phyloP scores from a whole-genome alignment of 1,140 invertebrate species.

The Popillia japonica region DNA sequence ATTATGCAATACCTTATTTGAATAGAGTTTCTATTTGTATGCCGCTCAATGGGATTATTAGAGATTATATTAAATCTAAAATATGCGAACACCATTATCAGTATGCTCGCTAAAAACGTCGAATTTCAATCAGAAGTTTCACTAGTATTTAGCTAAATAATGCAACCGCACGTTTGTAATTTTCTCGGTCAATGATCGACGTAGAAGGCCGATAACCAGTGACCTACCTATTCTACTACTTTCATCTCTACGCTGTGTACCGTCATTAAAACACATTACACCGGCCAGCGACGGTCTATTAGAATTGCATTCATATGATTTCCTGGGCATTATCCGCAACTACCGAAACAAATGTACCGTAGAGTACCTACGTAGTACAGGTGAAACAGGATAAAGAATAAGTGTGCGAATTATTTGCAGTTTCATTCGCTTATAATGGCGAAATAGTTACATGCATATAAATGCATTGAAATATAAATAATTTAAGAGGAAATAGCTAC shows the following conservation, averaged over 20 bases:
- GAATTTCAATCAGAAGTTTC: background rate
- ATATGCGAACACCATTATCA: no score
- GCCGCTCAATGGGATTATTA: no score
- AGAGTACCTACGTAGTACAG: background rate
- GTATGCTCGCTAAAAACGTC: background rate
- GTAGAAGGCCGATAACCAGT: slow-evolving; percentile 26
- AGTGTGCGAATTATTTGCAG: background rate
- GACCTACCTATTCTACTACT: slow-evolving; percentile 18
- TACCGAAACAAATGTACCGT: background rate
- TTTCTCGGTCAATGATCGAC: slow-evolving; percentile 23
- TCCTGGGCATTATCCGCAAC: background rate
- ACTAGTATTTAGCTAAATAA: background rate
- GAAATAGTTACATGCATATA: no score
- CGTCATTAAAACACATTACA: background rate
- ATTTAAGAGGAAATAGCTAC: no score
- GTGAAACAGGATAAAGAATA: background rate
- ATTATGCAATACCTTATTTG: no score
- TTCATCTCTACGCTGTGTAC: background rate
- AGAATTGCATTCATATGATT: background rate
- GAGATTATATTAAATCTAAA: no score
- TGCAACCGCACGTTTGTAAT: background rate
- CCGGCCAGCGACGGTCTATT: background rate
- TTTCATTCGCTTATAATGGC: no score
- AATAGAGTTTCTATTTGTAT: no score
- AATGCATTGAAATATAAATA: no score